Evolutionary conservation across 2,888 invertebrate species (phyloP), one percentile per base, ranked within the genome.

Genomic region (Odontocerum albicorne): DNA sequence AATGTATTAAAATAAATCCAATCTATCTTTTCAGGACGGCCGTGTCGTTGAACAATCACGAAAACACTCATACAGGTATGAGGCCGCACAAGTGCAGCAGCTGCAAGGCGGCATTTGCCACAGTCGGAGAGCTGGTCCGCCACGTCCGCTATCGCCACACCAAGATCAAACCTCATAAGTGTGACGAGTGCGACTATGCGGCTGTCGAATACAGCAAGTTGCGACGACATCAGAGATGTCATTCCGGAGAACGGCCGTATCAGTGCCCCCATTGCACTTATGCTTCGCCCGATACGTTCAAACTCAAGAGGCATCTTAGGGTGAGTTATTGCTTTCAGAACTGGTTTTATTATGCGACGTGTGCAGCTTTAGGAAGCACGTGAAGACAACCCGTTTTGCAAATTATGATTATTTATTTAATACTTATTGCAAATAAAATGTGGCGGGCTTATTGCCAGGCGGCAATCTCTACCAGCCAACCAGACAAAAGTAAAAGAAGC

Each of bases 251-350:
- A 70, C 73, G 92, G 19, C 92, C 92, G 1, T 92, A 91, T 70
- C 89, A 94, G 84, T 98, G 97, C 68, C 92, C 92, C 0, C 94
- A 96, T 72, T 98, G 97, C 75, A 94, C 95, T 0, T 98, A 98
- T 70, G 96, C 97, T 32, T 96, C 95, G 56, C 96, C 96, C 3
- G 97, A 98, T 72, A 96, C 96, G 19, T 98, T 97, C 75, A 98
- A 98, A 73, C 75, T 98, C 65, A 97, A 97, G 72, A 85, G 97
- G 0, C 97, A 98, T 70, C 75, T 97, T 62, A 85, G 97, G 49
- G 96, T 95, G 16, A 42, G 46, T 42, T 20, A 27, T 21, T 13
- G n/a, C n/a, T n/a, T n/a, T n/a, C n/a, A n/a, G n/a, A n/a, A n/a
- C n/a, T n/a, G n/a, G n/a, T 3, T 17, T 16, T 13, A 13, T 10